phyloP scores from a whole-genome alignment of 1,140 invertebrate genomes.

The Glossosoma conforme region DNA sequence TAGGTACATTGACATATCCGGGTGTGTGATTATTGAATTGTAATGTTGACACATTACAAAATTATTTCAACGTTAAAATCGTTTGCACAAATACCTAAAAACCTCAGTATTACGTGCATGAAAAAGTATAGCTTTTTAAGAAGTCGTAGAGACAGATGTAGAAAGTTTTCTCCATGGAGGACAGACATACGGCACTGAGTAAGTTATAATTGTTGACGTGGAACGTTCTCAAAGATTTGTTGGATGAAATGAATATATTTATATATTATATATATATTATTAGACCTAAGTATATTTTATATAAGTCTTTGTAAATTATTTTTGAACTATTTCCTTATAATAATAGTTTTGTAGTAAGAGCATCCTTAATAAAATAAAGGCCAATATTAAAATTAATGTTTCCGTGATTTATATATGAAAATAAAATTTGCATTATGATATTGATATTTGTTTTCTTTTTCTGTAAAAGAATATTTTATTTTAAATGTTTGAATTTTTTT shows the following conservation, averaged over 20 bases:
- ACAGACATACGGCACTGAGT: not conserved
- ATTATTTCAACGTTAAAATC: no score
- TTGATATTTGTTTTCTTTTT: no score
- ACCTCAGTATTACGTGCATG: no score
- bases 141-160: no score
- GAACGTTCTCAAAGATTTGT: not conserved
- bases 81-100: no score
- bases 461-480: no score
- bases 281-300: constrained; percentile 22
- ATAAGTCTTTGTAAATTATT: constrained; percentile 23
- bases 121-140: no score
- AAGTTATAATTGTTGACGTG: constrained; percentile 1
- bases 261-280: no score
- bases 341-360: constrained; percentile 21
- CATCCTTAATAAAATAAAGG: constrained; percentile 20
- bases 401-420: constrained; percentile 3
- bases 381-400: constrained; percentile 13
- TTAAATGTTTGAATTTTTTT: no score
- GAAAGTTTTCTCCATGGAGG: constrained; percentile 4
- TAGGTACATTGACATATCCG: no score
- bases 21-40: no score
- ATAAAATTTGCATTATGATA: constrained; percentile 2
- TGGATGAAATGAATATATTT: constrained; percentile 8
- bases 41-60: no score
- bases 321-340: constrained; percentile 17